Conservation (phyloP, 2,888 invertebrate species). For the Tupiocoris notatus region DNA sequence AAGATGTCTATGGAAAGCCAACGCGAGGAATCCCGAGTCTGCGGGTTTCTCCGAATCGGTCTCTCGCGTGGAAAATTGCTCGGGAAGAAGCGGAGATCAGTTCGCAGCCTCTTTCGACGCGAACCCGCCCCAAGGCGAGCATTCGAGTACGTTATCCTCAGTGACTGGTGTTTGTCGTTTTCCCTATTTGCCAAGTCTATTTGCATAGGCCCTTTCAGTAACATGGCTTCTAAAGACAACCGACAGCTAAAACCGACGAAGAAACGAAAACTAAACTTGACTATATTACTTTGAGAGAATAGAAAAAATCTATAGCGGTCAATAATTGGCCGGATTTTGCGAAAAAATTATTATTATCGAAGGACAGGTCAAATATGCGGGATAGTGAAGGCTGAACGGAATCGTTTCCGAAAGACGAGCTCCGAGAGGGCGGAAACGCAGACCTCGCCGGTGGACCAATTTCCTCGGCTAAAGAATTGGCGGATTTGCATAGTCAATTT, state of each 20-base stretch:
- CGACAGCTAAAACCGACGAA: neutral
- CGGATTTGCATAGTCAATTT: slow-evolving; percentile 38
- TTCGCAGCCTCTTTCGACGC: neutral
- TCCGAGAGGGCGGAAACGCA: neutral
- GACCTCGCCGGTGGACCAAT: slow-evolving; percentile 17
- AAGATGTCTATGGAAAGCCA: neutral
- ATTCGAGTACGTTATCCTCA: neutral
- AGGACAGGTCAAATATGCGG: too few species aligned
- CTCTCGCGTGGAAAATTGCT: neutral
- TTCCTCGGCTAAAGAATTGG: slow-evolving; percentile 33
- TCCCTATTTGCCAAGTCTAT: neutral
- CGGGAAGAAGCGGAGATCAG: neutral
- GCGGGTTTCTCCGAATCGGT: neutral
- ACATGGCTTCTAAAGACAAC: neutral
- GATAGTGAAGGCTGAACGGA: too few species aligned
- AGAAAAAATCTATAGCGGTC: too few species aligned
- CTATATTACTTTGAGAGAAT: too few species aligned
- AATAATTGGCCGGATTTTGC: too few species aligned
- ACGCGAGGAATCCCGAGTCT: neutral
- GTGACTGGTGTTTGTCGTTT: neutral
- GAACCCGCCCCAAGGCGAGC: neutral
- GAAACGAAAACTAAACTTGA: neutral
- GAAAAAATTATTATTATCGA: too few species aligned
- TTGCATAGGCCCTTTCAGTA: neutral
- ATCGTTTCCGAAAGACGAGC: too few species aligned